phyloP scores from a whole-genome alignment of 2,113 vertebrate species.

The Lota lota region DNA sequence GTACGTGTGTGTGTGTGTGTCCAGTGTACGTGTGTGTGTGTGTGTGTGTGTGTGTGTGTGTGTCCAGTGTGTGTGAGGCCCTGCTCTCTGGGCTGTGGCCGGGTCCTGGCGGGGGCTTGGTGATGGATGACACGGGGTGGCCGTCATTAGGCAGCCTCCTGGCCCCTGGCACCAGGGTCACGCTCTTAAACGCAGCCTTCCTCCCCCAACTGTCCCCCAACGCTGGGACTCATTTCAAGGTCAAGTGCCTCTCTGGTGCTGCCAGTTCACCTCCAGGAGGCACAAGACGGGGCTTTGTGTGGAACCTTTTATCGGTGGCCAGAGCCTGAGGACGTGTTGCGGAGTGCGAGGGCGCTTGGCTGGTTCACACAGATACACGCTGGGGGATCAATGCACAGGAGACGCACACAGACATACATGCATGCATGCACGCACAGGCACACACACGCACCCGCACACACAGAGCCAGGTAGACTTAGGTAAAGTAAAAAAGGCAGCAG shows the following conservation, averaged over 20 bases:
- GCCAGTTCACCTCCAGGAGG: constrained; percentile 63
- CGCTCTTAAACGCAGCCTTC: constrained; percentile 72
- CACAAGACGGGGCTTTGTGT: constrained; percentile 63
- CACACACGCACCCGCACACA: constrained; percentile 23
- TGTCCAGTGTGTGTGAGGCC: constrained; percentile 46
- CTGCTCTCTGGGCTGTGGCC: constrained; percentile 44
- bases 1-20: background rate
- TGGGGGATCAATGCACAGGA: background rate
- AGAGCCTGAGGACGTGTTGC: constrained; percentile 59
- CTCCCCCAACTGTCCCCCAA: constrained; percentile 56
- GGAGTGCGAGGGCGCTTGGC: constrained; percentile 55
- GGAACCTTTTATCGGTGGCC: constrained; percentile 58
- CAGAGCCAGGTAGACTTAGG: background rate
- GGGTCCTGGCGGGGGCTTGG: constrained; percentile 64
- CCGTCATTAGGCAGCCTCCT: constrained; percentile 76
- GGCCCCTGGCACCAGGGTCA: constrained; percentile 73
- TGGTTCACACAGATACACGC: constrained; percentile 42
- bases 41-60: constrained; percentile 5
- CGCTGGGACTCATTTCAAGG: constrained; percentile 76
- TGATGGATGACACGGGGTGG: constrained; percentile 72
- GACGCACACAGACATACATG: constrained; percentile 20
- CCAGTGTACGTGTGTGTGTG: constrained; percentile 30
- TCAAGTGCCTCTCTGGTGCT: constrained; percentile 68
- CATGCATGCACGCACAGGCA: constrained; percentile 16
- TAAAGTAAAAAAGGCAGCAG: constrained; percentile 51